Evolutionary conservation across 2,888 invertebrate species (phyloP), one percentile per base, ranked within the genome.

Genomic region (Cryptus viduatorius): DNA sequence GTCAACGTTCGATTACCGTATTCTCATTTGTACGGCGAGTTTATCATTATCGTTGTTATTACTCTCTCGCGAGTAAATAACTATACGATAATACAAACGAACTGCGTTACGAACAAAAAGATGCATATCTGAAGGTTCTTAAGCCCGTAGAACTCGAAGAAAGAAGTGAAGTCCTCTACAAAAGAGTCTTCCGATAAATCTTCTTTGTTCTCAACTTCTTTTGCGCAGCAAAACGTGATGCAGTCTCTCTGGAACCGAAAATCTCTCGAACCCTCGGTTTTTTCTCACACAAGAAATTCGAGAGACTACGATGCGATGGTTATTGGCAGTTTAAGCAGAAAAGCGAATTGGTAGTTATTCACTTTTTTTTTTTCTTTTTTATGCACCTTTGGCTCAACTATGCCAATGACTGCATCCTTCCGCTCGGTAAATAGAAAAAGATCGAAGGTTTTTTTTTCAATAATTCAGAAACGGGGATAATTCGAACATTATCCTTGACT

Each of bases 1-100:
- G 61, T 48, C 59, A 80, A 68, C 80, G 67, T 44, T 50, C 19
- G 44, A 67, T 44, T 48, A 67, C 83, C 80, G 80, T 77, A 72
- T 81, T 81, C 80, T 61, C 80, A 71, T 72, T 79, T 71, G 69
- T 53, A 50, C 72, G 81, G 61, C 19, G 16, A 44, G 50, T 59
- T 71, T 68, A 14, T 77, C 59, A 68, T 76, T 83, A 81, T 84
- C 71, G 29, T 79, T 69, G 31, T 67, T 69, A 14, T 46, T 71
- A 64, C 37, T 77, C 46, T 77, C 68, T 29, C 61, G 78, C 79
- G 71, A 64, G 61, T 79, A 59, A 72, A 72, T 59, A 72, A 29
- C 24, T n/a, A 29, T 37, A 61, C 14, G 29, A 61, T 61, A 31
- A 61, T 61, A 31, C 59, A 31, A 61, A 8, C 59, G 59, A 61